These are phyloP conservation scores for Callyntrura sp. DNA, from an alignment of 2,888 invertebrate species.

Conservation along the genomic window DNA sequence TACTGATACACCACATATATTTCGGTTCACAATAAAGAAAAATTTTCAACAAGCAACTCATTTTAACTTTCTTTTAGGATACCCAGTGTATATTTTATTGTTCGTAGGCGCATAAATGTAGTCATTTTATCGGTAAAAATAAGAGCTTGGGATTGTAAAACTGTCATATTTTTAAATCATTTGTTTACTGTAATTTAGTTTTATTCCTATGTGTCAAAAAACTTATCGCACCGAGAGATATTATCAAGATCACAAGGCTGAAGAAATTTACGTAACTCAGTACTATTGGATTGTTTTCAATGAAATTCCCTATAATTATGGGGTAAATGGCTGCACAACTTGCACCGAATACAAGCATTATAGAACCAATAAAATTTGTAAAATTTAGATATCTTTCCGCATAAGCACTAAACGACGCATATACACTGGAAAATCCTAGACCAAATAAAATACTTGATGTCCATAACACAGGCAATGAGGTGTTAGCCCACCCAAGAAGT, in stretches of 20 bases:
- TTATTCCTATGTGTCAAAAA: constrained; percentile 57
- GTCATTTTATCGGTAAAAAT: no score
- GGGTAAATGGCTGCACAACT: constrained; percentile 53
- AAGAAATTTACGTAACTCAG: constrained; percentile 46
- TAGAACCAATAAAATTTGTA: constrained; percentile 64
- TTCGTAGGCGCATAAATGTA: no score
- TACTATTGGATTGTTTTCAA: constrained; percentile 62
- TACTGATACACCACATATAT: no score
- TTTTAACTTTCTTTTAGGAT: no score
- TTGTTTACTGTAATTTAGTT: no score
- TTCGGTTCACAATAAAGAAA: no score
- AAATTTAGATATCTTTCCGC: constrained; percentile 61
- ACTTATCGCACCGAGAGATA: constrained; percentile 38
- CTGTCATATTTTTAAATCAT: no score
- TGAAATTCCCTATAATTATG: constrained; percentile 28
- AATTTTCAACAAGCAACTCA: no score
- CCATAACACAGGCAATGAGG: constrained; percentile 34
- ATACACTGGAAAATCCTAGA: constrained; percentile 64
- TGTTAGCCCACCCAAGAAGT: constrained; percentile 49
- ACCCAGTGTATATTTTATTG: no score
- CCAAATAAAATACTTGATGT: constrained; percentile 65
- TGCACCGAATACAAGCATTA: constrained; percentile 49
- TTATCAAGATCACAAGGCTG: constrained; percentile 11
- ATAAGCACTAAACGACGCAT: constrained; percentile 53
- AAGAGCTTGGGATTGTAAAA: no score